Evolutionary conservation across 1,140 invertebrate species (phyloP), one percentile per base, ranked within the genome.

Genomic region (Drosophila funebris): DNA sequence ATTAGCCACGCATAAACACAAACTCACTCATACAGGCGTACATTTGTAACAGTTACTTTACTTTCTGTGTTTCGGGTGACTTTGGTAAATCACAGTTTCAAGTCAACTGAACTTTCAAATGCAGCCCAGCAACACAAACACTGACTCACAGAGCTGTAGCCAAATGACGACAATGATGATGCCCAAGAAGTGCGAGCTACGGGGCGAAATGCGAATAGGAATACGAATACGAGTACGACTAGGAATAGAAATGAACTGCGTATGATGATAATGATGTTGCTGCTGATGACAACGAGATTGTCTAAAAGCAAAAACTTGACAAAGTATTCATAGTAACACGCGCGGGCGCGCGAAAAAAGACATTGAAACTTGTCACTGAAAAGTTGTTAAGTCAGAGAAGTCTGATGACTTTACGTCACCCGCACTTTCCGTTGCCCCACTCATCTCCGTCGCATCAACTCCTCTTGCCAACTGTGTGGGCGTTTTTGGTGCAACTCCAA

Each of bases 361-460:
- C 82, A 76, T 77, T 64, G 78, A 87, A 87, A 87, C 83, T 87
- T 87, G 75, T 71, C 83, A 76, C 64, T 83, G 75, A 44, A 88
- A 87, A 87, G 83, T 87, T 87, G 76, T 88, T 87, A 87, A 87
- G 78, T 87, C 83, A 87, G 71, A 87, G 71, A 70, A 77, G 83
- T 68, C 64, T 78, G 83, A 87, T 88, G 83, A 88, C 78, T 87
- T 63, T 76, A 72, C 64, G 81, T 73, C 81, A 67, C 63, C 61
- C 62, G 54, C 74, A 70, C 54, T 67, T 52, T 29, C 27, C 14
- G 11, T 18, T 16, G 8, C 9, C 22, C 44, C n/a, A 11, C 44
- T 27, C 44, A 7, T 14, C 22, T 46, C 33, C 2, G 5, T 29
- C 43, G 2, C 3, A 1, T 11, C 18, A 61, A 61, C 63, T 11